Percentiles rank a stretch among this genome's conserved stretches.
Evolutionary conservation across 2,113 vertebrate species (phyloP).

Genomic region (Antechinus flavipes): DNA sequence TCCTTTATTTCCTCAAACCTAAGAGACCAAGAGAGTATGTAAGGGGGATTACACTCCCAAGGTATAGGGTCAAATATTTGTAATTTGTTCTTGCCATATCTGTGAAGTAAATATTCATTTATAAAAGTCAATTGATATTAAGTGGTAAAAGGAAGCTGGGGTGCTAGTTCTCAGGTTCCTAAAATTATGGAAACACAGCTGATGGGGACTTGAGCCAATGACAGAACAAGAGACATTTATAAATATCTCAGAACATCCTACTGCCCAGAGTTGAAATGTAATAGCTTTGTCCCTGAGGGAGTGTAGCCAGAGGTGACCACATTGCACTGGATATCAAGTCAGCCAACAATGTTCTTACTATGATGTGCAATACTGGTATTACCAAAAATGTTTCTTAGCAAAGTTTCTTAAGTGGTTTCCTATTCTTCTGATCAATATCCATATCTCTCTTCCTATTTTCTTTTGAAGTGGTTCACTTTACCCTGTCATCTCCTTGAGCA

Average conservation of each 20-base stretch:
- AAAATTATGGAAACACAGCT: no score
- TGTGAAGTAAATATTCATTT: no score
- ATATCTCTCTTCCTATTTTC: background rate
- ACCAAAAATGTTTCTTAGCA: background rate
- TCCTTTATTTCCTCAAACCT: no score
- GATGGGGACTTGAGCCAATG: background rate
- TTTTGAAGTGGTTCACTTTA: background rate
- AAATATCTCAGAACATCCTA: background rate
- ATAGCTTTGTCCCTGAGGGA: background rate
- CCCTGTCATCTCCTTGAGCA: background rate
- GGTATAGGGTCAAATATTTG: no score
- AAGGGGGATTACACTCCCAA: no score
- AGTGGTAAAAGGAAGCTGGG: no score
- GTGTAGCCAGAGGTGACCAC: background rate
- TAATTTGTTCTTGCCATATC: no score
- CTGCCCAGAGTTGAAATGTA: background rate
- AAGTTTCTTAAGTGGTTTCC: background rate
- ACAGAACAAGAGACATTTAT: background rate
- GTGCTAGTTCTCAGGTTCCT: background rate
- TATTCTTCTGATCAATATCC: background rate
- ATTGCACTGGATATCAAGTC: background rate
- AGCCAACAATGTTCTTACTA: background rate
- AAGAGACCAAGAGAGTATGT: no score
- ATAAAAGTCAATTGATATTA: no score
- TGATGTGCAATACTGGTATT: background rate